These are phyloP conservation scores for Nannobrachium achirus DNA, from an alignment of 2,113 vertebrate species.

Conservation along the genomic window DNA sequence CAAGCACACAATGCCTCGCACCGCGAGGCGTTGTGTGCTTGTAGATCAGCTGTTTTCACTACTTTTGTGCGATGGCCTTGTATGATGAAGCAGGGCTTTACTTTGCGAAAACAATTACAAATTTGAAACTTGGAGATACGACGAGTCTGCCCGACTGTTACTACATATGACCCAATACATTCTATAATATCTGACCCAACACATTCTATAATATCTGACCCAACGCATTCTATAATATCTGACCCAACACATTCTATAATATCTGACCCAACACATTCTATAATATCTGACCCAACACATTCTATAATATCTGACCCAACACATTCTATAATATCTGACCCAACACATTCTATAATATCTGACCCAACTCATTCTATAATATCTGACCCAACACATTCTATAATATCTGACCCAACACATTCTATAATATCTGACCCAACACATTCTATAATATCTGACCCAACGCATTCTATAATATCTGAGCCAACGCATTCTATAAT, in stretches of 20 bases:
- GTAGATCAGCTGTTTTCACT: too few species aligned
- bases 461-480: constrained; percentile 39
- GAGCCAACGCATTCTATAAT: constrained; percentile 46
- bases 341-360: constrained; percentile 39
- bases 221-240: too few species aligned
- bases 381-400: constrained; percentile 40
- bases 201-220: constrained; percentile 40
- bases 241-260: too few species aligned
- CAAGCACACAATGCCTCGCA: too few species aligned
- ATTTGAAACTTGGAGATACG: too few species aligned
- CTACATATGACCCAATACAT: too few species aligned
- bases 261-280: constrained; percentile 40
- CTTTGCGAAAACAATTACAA: too few species aligned
- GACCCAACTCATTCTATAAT: constrained; percentile 46
- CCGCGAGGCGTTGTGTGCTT: too few species aligned
- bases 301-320: constrained; percentile 42
- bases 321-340: constrained; percentile 40
- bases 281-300: constrained; percentile 42
- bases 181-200: constrained; percentile 42
- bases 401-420: constrained; percentile 42
- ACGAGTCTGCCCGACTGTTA: too few species aligned
- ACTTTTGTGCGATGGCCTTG: too few species aligned
- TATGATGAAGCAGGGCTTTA: too few species aligned
- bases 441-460: constrained; percentile 40
- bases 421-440: constrained; percentile 42